Percentiles rank a stretch among this genome's conserved stretches.
These are phyloP conservation scores for Pithecia hirsuta DNA, from an alignment of 2,797 vertebrate species.

Conservation along the genomic window DNA sequence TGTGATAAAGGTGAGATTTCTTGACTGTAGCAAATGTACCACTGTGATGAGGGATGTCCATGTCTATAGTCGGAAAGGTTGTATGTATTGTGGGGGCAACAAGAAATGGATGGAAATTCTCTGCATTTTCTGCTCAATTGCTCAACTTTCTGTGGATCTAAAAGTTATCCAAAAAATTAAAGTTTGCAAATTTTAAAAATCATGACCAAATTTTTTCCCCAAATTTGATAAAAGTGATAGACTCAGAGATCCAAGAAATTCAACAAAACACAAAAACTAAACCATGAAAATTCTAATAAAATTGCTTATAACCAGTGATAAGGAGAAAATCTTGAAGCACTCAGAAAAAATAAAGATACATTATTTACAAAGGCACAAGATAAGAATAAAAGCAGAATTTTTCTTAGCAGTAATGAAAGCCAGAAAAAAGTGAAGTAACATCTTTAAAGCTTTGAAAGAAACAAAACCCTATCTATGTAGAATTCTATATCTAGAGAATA, in stretches of 20 bases:
- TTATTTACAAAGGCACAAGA: not conserved
- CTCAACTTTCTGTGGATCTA: not conserved
- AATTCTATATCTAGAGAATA: not conserved
- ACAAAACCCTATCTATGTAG: not conserved
- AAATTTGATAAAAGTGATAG: not conserved
- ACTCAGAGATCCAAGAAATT: not conserved
- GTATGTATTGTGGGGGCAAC: not conserved
- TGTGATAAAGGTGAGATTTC: not conserved
- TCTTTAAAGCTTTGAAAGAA: slow-evolving; percentile 4
- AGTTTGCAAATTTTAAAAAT: not conserved
- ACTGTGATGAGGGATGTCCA: not conserved
- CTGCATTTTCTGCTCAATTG: not conserved
- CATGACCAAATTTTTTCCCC: not conserved
- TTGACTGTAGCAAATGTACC: not conserved
- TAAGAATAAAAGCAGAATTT: not conserved
- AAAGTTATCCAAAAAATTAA: not conserved
- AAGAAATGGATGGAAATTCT: not conserved
- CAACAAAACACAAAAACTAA: not conserved
- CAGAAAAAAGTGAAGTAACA: not conserved
- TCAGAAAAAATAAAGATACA: not conserved
- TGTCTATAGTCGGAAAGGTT: not conserved
- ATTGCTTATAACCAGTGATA: not conserved
- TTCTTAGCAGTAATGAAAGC: not conserved
- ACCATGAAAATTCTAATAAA: not conserved
- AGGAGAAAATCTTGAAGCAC: not conserved